Evolutionary conservation across 2,797 vertebrate species (phyloP), one percentile per base, ranked within the genome.

Genomic region (Catamblyrhynchus diadema): DNA sequence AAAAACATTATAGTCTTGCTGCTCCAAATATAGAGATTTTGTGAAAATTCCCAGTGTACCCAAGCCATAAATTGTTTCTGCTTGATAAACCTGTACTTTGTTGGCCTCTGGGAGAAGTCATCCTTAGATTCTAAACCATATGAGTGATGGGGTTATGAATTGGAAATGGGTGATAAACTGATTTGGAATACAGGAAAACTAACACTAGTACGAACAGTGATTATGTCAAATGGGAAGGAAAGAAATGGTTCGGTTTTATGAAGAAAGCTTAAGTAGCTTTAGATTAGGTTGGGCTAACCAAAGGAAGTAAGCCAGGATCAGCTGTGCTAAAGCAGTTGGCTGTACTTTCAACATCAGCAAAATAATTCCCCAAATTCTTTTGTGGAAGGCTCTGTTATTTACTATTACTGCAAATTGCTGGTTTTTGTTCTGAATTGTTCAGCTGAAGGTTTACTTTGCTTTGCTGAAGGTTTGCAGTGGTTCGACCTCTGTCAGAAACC

Each of bases 401-500:
- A 53, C 33, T 39, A 8, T 82, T 82, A 12, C 5, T 56, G 67
- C 51, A 47, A 2, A 44, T 88, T 77, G 69, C 79, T 70, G 66
- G 23, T 37, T 87, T 53, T 41, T 37, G 17, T 66, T 70, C 35
- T 3, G 33, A 70, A 6, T 39, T 23, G 60, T 48, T 81, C n/a
- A 79, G 35, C 28, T 72, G 69, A 81, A 85, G 51, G 51, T 70
- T 95, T 88, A 47, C 30, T 53, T 53, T 54, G 32, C 74, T 72
- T 62, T 8, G 5, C 65, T 64, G 11, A 32, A 24, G 22, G 42
- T 81, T 42, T 81, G 44, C 59, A 51, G 47, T 42, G 73, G 41
- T 70, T 93, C 93, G 77, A 70, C 62, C 80, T 79, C 73, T 92
- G 80, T 86, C 85, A 84, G 60, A 81, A 79, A 90, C 59, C 82